These are phyloP conservation scores for Ashinkailepas kermadecensis DNA, from an alignment of 2,888 invertebrate species.

Conservation along the genomic window DNA sequence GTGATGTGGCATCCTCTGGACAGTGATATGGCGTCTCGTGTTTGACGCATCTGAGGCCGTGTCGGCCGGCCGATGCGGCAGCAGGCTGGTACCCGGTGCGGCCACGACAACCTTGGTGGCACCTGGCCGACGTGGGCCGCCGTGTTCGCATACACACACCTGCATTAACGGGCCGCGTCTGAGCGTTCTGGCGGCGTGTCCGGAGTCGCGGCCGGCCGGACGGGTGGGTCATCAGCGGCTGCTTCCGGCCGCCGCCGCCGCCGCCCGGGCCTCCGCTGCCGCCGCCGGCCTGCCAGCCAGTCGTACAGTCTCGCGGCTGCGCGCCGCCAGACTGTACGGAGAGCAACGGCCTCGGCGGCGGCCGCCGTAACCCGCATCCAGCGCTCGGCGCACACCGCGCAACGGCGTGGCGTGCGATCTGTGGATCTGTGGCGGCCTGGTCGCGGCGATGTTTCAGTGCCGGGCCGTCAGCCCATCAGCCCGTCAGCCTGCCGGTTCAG, in stretches of 20 bases:
- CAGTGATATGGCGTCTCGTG: too few species aligned
- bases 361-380: constrained; percentile 22
- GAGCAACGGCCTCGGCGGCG: constrained; percentile 13
- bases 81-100: too few species aligned
- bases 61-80: too few species aligned
- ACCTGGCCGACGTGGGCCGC: too few species aligned
- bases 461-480: neutral
- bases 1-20: too few species aligned
- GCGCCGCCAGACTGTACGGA: neutral
- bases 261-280: neutral
- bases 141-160: too few species aligned
- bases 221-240: neutral
- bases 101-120: too few species aligned
- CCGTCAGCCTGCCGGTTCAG: neutral
- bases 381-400: neutral
- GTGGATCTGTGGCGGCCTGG: neutral
- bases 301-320: neutral
- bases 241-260: neutral
- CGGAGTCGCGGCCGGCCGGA: neutral
- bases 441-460: neutral
- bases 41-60: too few species aligned
- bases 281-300: neutral
- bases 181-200: neutral
- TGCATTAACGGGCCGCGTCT: too few species aligned
- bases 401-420: too few species aligned